Evolutionary conservation across 2,797 vertebrate genomes (phyloP), one percentile per base, ranked within the genome.

Genomic region (Pogoniulus pusillus): DNA sequence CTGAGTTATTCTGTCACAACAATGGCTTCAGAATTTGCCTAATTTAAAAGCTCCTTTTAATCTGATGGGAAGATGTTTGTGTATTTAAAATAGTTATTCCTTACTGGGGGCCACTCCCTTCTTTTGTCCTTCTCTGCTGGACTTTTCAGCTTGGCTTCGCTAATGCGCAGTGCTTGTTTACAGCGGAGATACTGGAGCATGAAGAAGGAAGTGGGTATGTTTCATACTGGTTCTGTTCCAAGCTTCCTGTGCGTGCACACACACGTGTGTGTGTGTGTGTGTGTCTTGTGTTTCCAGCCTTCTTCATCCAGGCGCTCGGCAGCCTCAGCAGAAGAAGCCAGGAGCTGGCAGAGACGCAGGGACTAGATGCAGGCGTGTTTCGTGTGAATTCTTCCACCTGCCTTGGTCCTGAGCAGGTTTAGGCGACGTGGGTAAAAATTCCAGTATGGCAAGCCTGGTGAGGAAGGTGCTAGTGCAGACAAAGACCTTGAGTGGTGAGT

Each of bases 61-160:
- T 95, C 94, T 94, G 91, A 96, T 94, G 92, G 92, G 90, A 95
- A 93, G 91, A 95, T 92, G 69, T 91, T 92, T 92, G 83, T 95
- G 83, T 90, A 95, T 96, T 96, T 96, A 88, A 96, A 96, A 95
- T 91, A 95, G 91, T 92, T 96, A 93, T 27, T 95, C 83, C 94
- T 90, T 71, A 55, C 85, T 12, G 72, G 69, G 69, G 76, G 78
- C 92, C 94, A 69, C 93, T 94, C 94, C 93, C 92, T 93, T 70
- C 91, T 96, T 96, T 96, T 90, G 94, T 91, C 92, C 78, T 94
- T 88, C 89, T 13, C 90, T 30, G 82, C 81, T 87, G 93, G 88
- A 81, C 77, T 92, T 95, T 91, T 93, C 65, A 2, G 88, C 90
- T 85, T 89, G 12, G 0, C 79, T 76, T 65, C 47, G 54, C 84